Evolutionary conservation across 1,140 invertebrate genomes (phyloP), one percentile per base, ranked within the genome.

Genomic region (Frieseomelitta varia): DNA sequence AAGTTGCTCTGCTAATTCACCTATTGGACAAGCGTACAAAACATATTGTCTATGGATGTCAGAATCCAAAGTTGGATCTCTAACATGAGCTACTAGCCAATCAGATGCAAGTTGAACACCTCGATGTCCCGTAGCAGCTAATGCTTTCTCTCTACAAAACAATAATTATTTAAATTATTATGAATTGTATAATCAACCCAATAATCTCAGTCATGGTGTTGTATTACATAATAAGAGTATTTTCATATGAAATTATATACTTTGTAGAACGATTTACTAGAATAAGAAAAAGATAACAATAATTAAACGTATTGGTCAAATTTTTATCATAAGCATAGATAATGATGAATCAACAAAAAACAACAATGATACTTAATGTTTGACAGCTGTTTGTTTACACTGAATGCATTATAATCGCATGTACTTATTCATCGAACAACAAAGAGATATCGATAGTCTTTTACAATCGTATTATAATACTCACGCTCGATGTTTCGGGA

Each of bases 61-160:
- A 53, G 96, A 95, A 94, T 98, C 97, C 51, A 99, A 93, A 14
- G 96, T 96, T 4, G 97, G 95, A 94, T 99, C 98, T 93, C 97
- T 97, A 0, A 98, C 97, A 93, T 98, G 98, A 19, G 98, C 97
- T 75, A 98, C 92, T 2, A 99, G 94, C 98, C 98, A 98, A 91
- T 98, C 98, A 3, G 97, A 97, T 11, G 98, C 98, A 79, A 98
- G 95, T 93, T 98, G 97, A 73, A 98, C 97, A 79, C 98, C 97
- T 56, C 97, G 95, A 93, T 98, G 96, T 39, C 98, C 98, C 19
- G 98, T 98, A n/a, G 98, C 98, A 30, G 98, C 97, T 81, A 98
- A 93, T 30, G 98, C 98, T 94, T 98, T 98, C 92, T 98, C 97
- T 55, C 98, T 98, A 92, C 1, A 79, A 71, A 47, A 67, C 2